Percentiles rank a stretch among this genome's conserved stretches.
phyloP scores from a whole-genome alignment of 2,797 vertebrate species.

The Yasuhikotakia modesta region DNA sequence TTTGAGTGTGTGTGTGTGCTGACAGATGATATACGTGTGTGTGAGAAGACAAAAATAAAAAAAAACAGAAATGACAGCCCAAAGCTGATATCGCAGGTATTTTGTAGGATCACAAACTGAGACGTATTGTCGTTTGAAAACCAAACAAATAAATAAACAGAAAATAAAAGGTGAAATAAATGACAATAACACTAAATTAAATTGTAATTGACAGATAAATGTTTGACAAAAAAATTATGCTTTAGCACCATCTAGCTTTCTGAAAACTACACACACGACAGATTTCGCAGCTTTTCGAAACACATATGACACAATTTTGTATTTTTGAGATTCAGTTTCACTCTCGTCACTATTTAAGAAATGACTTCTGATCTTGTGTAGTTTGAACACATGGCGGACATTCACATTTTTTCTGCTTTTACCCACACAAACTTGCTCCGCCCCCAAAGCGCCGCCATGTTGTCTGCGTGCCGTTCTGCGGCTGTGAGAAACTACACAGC shows the following conservation, averaged over 20 bases:
- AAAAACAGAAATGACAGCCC: neutral
- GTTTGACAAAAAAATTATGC: neutral
- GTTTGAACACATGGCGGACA: too few relatives aligned
- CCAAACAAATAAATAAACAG: neutral
- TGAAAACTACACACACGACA: neutral
- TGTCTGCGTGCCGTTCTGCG: conserved; percentile 33
- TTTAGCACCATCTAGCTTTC: neutral
- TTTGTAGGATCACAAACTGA: conserved; percentile 32
- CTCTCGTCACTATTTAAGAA: too few relatives aligned
- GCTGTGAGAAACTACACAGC: too few relatives aligned
- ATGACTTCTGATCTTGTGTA: too few relatives aligned
- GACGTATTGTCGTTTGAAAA: too few relatives aligned
- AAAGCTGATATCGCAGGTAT: conserved; percentile 9
- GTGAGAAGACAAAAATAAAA: conserved; percentile 5
- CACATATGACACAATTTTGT: too few relatives aligned
- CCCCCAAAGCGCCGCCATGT: neutral
- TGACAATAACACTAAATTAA: neutral
- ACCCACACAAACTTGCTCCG: neutral
- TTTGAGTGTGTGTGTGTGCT: neutral
- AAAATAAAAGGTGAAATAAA: neutral
- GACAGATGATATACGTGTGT: neutral
- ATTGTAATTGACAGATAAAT: neutral
- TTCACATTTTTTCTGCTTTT: too few relatives aligned
- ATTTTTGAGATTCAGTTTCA: too few relatives aligned
- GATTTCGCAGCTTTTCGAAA: neutral